These are phyloP conservation scores for Napeogenes inachia DNA, from an alignment of 2,888 invertebrate species.

Conservation along the genomic window DNA sequence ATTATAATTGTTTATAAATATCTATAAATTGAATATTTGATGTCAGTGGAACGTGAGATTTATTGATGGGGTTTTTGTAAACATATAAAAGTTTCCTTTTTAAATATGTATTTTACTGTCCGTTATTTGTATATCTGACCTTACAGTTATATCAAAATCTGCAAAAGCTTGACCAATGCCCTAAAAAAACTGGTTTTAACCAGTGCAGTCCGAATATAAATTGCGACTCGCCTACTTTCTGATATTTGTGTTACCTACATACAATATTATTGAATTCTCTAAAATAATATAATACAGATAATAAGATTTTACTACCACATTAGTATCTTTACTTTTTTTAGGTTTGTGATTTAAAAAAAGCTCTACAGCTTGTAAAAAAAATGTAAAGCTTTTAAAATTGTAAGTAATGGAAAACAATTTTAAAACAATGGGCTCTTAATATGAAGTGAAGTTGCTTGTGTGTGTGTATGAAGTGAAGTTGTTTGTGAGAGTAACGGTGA, in stretches of 20 bases:
- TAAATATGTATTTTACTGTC: not conserved
- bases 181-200: constrained; percentile 26
- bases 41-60: constrained; percentile 3
- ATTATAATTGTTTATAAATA: too few species aligned
- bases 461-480: not conserved
- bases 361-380: too few species aligned
- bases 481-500: not conserved
- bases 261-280: too few species aligned
- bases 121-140: not conserved
- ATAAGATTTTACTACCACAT: too few species aligned
- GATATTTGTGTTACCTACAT: constrained; percentile 11
- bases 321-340: too few species aligned
- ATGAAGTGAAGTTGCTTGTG: not conserved
- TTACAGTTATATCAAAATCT: not conserved
- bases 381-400: too few species aligned
- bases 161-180: constrained; percentile 20
- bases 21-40: too few species aligned
- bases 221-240: constrained; percentile 13
- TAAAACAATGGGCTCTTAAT: too few species aligned
- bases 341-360: too few species aligned
- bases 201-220: constrained; percentile 21
- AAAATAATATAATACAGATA: too few species aligned
- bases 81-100: not conserved
- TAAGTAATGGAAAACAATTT: too few species aligned
- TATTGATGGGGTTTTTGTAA: not conserved